Evolutionary conservation across 2,797 vertebrate genomes (phyloP).

Genomic region (Hozukius guyotensis): DNA sequence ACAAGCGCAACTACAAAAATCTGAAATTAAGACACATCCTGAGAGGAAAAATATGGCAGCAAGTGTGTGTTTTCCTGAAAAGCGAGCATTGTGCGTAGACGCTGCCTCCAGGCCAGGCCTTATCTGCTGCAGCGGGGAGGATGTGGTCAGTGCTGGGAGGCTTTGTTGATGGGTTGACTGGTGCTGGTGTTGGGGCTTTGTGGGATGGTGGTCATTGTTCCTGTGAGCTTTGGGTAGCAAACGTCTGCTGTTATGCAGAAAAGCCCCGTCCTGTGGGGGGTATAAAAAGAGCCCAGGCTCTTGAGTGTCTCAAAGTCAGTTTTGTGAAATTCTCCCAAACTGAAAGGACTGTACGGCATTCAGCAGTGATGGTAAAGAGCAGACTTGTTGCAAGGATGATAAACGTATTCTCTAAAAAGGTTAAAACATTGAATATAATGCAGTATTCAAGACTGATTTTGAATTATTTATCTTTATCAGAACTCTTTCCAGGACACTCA

Average conservation of each 20-base stretch:
- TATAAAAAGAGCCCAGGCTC: conserved; percentile 64
- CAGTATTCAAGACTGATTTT: neutral
- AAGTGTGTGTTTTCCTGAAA: conserved; percentile 77
- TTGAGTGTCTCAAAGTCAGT: conserved; percentile 33
- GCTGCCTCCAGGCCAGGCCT: conserved; percentile 65
- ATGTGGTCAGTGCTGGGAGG: conserved; percentile 80
- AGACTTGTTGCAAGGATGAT: neutral
- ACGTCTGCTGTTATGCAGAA: conserved; percentile 48
- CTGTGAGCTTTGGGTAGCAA: conserved; percentile 48
- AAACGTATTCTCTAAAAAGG: neutral
- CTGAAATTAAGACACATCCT: conserved; percentile 74
- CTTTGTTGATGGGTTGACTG: conserved; percentile 72
- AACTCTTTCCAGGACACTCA: conserved; percentile 73
- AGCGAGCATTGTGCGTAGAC: conserved; percentile 36
- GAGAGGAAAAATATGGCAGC: conserved; percentile 75
- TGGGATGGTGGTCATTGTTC: conserved; percentile 78
- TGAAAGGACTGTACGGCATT: conserved; percentile 20
- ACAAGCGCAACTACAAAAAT: conserved; percentile 29
- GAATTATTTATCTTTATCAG: conserved; percentile 32
- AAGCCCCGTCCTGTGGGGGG: conserved; percentile 34
- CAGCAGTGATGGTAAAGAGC: conserved; percentile 70
- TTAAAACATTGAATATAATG: neutral
- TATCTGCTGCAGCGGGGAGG: conserved; percentile 80
- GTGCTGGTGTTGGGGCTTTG: conserved; percentile 66
- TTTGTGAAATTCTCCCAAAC: conserved; percentile 36